Conservation (phyloP, 2,113 vertebrate species). For the Triplophysa tibetana region DNA sequence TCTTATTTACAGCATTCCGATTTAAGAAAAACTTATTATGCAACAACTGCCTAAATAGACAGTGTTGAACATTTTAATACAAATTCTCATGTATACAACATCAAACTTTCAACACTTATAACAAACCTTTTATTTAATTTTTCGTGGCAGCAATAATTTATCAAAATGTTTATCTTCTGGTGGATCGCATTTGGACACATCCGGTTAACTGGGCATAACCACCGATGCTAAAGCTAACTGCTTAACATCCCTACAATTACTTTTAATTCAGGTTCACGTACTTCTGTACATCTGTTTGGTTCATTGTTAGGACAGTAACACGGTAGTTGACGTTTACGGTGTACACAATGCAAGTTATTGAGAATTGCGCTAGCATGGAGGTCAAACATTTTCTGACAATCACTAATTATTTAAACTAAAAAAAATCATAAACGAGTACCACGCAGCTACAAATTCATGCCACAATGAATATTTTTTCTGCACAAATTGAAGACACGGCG, state of each 20-base stretch:
- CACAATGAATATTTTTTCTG: not conserved
- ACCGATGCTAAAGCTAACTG: not conserved
- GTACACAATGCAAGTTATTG: not conserved
- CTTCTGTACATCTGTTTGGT: not conserved
- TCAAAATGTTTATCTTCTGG: not conserved
- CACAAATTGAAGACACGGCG: not conserved
- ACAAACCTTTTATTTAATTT: not conserved
- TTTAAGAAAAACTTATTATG: not conserved
- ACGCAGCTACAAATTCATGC: not conserved
- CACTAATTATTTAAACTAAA: no score
- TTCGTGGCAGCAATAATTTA: not conserved
- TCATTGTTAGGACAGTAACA: not conserved
- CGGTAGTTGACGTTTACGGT: no score
- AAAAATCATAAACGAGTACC: not conserved
- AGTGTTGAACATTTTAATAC: not conserved
- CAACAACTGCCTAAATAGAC: not conserved
- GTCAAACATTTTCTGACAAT: no score
- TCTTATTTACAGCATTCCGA: not conserved
- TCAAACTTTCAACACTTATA: not conserved
- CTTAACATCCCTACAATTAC: not conserved
- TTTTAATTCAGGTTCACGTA: not conserved
- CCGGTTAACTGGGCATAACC: not conserved
- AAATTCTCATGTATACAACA: not conserved
- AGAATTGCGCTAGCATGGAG: not conserved
- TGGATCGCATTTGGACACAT: not conserved